Evolutionary conservation across 2,113 vertebrate genomes (phyloP).

Genomic region (Macquaria australasica): DNA sequence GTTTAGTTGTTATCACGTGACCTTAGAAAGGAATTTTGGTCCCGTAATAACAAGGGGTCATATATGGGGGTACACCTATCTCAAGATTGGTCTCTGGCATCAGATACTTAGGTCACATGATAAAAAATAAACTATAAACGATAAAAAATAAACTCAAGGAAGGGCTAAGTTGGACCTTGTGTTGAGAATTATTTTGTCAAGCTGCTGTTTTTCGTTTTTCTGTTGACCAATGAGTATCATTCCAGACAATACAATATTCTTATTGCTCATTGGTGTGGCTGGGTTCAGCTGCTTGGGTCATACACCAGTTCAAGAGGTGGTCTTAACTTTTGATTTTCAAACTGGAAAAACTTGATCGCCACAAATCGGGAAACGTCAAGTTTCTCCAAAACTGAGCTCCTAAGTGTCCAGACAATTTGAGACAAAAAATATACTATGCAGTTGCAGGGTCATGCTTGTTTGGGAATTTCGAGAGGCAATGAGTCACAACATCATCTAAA

Average conservation of each 20-base stretch:
- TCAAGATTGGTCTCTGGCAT: neutral
- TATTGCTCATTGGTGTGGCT: neutral
- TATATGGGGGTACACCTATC: neutral
- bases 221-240: neutral
- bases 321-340: constrained; percentile 20
- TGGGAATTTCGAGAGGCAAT: constrained; percentile 13
- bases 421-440: neutral
- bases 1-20: neutral
- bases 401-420: neutral
- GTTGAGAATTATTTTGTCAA: neutral
- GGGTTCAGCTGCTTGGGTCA: neutral
- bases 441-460: constrained; percentile 19
- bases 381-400: neutral
- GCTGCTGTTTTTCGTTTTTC: neutral
- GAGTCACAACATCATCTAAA: constrained; percentile 21
- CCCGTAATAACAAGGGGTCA: neutral
- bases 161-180: neutral
- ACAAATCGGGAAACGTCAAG: constrained; percentile 14
- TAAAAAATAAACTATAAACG: neutral
- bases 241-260: neutral
- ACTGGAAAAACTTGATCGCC: neutral
- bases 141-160: neutral
- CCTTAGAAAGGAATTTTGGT: neutral
- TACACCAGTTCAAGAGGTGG: neutral
- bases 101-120: neutral